Percentiles rank a stretch among this genome's conserved stretches.
phyloP scores from a whole-genome alignment of 2,797 vertebrate genomes.

The Lutjanus argentimaculatus region DNA sequence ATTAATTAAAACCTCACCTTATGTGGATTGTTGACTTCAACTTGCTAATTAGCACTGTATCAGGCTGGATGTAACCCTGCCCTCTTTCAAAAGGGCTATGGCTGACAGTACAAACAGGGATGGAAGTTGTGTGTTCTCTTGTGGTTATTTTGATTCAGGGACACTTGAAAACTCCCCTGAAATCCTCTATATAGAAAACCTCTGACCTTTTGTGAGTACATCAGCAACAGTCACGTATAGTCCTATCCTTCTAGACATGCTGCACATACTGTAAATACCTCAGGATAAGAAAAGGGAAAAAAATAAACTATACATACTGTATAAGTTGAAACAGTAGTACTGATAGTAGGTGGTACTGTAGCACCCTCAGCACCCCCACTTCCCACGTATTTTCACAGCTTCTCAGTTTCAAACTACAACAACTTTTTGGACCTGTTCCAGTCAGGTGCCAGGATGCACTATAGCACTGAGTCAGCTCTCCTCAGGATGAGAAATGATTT shows the following conservation, averaged over 20 bases:
- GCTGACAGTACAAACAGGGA: background rate
- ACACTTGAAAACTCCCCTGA: background rate
- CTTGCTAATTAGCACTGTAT: no score
- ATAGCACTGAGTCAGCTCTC: conserved; percentile 38
- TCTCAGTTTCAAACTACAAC: conserved; percentile 8
- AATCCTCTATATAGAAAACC: background rate
- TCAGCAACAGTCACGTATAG: background rate
- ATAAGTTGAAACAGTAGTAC: background rate
- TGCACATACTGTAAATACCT: background rate
- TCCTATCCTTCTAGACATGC: no score
- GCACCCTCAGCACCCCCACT: background rate
- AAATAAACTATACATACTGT: background rate
- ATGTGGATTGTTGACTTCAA: no score
- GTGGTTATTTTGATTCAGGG: background rate
- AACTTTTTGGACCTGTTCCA: conserved; percentile 11
- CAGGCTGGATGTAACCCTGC: no score
- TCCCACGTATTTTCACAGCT: conserved; percentile 11
- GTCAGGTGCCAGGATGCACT: conserved; percentile 22
- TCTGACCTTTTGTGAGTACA: background rate
- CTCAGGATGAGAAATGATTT: conserved; percentile 41
- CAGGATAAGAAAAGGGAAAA: background rate
- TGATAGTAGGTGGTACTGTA: background rate
- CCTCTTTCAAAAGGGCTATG: background rate
- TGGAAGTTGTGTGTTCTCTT: background rate
- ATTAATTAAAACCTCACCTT: no score